These are phyloP conservation scores for Loriculus beryllinus DNA, from an alignment of 2,797 vertebrate species.

Conservation along the genomic window DNA sequence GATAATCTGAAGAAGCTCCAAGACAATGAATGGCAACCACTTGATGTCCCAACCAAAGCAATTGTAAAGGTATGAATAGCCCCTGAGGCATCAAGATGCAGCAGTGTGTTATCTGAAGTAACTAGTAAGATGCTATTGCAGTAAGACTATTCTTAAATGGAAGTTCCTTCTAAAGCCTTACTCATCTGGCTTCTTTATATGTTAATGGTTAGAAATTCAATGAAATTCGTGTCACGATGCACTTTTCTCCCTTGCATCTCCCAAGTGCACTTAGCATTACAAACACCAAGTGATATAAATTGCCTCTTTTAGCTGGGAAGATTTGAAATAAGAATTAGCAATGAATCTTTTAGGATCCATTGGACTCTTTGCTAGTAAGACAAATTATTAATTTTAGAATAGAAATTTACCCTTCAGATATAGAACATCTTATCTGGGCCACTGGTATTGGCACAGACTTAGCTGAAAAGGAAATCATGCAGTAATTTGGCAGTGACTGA, in stretches of 20 bases:
- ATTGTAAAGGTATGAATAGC: constrained; percentile 76
- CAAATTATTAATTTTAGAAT: background rate
- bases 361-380: background rate
- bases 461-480: background rate
- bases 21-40: constrained; percentile 82
- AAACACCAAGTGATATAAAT: too few relatives aligned
- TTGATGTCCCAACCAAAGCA: constrained; percentile 73
- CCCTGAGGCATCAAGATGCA: background rate
- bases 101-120: background rate
- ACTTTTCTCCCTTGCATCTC: background rate
- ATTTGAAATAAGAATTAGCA: background rate
- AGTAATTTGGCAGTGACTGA: background rate
- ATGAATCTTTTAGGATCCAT: background rate
- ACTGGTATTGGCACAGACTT: background rate
- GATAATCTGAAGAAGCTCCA: constrained; percentile 82
- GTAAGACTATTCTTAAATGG: background rate
- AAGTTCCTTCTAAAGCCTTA: background rate
- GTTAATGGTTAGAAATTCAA: background rate
- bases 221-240: background rate
- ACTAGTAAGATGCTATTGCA: background rate
- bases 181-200: background rate
- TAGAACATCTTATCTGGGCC: background rate
- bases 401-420: background rate
- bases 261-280: accelerated
- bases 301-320: background rate